Percentiles rank a stretch among this genome's conserved stretches.
Evolutionary conservation across 2,797 vertebrate genomes (phyloP).

Genomic region (Chaunax sp.): DNA sequence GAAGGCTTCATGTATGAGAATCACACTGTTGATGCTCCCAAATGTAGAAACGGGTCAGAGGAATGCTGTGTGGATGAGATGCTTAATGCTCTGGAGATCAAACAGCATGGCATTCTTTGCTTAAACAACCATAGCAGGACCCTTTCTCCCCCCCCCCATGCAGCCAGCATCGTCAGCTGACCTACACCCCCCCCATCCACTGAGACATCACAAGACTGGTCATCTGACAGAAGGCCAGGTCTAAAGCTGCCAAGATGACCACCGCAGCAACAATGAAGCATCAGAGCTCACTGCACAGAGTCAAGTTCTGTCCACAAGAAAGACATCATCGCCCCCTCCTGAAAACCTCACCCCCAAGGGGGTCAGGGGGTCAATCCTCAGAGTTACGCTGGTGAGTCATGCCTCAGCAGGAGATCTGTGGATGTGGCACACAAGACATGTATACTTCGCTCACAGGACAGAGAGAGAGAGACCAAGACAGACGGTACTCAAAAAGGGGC

Average conservation of each 20-base stretch:
- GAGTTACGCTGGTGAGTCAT: background rate
- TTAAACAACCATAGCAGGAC: conserved; percentile 58
- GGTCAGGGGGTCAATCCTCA: conserved; percentile 51
- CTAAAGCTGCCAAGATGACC: conserved; percentile 28
- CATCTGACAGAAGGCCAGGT: conserved; percentile 63
- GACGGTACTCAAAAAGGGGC: background rate
- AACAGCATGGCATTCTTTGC: conserved; percentile 61
- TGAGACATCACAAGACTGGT: conserved; percentile 76
- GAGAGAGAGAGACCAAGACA: too few species aligned
- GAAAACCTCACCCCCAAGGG: background rate
- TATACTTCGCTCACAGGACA: too few species aligned
- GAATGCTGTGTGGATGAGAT: background rate
- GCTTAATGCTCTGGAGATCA: conserved; percentile 43
- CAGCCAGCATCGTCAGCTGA: conserved; percentile 63
- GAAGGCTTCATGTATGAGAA: conserved; percentile 3
- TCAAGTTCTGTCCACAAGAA: background rate
- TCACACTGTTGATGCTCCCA: conserved; percentile 33
- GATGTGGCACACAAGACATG: too few species aligned
- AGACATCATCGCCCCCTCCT: background rate
- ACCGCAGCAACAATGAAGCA: conserved; percentile 25
- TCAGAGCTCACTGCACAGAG: conserved; percentile 4
- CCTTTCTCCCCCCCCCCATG: conserved; percentile 17
- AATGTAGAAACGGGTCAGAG: conserved; percentile 29
- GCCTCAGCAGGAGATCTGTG: too few species aligned
- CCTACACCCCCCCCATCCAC: conserved; percentile 15